These are phyloP conservation scores for Drosophila longiperda DNA, from an alignment of 2,888 invertebrate species.

Conservation along the genomic window DNA sequence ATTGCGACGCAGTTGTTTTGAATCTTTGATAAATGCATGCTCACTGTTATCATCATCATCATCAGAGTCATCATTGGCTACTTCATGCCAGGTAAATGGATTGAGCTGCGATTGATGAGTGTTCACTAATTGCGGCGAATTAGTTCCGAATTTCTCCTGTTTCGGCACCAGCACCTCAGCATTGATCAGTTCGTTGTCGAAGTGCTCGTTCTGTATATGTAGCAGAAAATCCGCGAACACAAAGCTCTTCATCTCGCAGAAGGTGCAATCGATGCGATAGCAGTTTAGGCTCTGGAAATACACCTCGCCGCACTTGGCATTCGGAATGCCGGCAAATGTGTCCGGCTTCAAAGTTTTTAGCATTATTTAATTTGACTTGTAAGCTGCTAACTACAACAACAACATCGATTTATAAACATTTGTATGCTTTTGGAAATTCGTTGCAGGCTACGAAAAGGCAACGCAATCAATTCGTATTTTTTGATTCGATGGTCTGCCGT, in stretches of 20 bases:
- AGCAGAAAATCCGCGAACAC: slow-evolving; percentile 74
- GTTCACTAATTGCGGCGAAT: slow-evolving; percentile 9
- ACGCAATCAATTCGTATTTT: slow-evolving; percentile 52
- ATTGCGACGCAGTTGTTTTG: slow-evolving; percentile 9
- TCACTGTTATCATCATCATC: slow-evolving; percentile 20
- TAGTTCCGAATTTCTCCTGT: slow-evolving; percentile 38
- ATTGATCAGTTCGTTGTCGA: slow-evolving; percentile 69
- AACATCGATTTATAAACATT: slow-evolving; percentile 33
- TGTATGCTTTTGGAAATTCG: slow-evolving; percentile 14
- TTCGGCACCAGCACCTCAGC: slow-evolving; percentile 49
- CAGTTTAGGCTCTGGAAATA: slow-evolving; percentile 73
- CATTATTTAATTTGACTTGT: slow-evolving; percentile 43
- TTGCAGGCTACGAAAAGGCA: slow-evolving; percentile 12
- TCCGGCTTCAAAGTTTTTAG: slow-evolving; percentile 60
- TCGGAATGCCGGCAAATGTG: slow-evolving; percentile 64
- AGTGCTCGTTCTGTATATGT: slow-evolving; percentile 78
- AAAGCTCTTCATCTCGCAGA: slow-evolving; percentile 78
- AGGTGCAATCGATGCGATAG: slow-evolving; percentile 74
- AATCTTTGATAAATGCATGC: slow-evolving; percentile 16
- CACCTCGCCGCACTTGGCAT: slow-evolving; percentile 80
- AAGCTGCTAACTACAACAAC: slow-evolving; percentile 27
- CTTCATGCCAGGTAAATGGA: slow-evolving; percentile 63
- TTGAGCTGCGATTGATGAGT: slow-evolving; percentile 30
- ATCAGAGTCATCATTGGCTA: slow-evolving; percentile 12
- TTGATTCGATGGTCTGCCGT: slow-evolving; percentile 31